Percentiles rank a stretch among this genome's conserved stretches.
Evolutionary conservation across 1,140 invertebrate species (phyloP).

Genomic region (Drosophila teissieri): DNA sequence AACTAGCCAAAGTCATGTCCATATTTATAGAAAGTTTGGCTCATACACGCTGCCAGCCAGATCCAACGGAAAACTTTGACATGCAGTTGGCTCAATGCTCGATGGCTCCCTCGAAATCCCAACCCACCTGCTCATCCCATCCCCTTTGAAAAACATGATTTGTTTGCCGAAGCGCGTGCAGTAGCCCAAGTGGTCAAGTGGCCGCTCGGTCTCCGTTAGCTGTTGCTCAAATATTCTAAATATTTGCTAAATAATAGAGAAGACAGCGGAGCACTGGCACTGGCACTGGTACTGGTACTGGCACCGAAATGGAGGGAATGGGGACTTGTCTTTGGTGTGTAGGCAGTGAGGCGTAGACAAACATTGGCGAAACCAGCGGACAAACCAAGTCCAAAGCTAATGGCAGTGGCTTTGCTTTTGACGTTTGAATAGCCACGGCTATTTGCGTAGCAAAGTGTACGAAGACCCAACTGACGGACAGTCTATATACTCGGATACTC

Average conservation of each 20-base stretch:
- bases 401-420: conserved; percentile 72
- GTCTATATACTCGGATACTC: conserved; percentile 23
- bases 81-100: conserved; percentile 34
- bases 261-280: conserved; percentile 19
- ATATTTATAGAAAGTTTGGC: conserved; percentile 78
- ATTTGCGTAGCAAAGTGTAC: conserved; percentile 80
- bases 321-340: conserved; percentile 49
- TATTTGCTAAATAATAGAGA: conserved; percentile 82
- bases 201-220: conserved; percentile 39
- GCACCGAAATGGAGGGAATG: neutral
- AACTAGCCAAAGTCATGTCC: conserved; percentile 52
- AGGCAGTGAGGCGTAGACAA: conserved; percentile 66
- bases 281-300: neutral
- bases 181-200: conserved; percentile 73
- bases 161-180: conserved; percentile 75
- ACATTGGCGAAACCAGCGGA: conserved; percentile 58
- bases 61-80: conserved; percentile 58
- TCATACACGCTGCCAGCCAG: conserved; percentile 37
- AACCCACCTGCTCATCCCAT: conserved; percentile 5
- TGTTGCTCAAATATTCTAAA: conserved; percentile 80
- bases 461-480: conserved; percentile 42
- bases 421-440: conserved; percentile 64
- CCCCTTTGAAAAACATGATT: conserved; percentile 57
- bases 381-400: conserved; percentile 56
- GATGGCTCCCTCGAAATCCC: conserved; percentile 3